These are phyloP conservation scores for Circaetus cinerascens DNA, from an alignment of 2,113 vertebrate genomes.

Conservation along the genomic window DNA sequence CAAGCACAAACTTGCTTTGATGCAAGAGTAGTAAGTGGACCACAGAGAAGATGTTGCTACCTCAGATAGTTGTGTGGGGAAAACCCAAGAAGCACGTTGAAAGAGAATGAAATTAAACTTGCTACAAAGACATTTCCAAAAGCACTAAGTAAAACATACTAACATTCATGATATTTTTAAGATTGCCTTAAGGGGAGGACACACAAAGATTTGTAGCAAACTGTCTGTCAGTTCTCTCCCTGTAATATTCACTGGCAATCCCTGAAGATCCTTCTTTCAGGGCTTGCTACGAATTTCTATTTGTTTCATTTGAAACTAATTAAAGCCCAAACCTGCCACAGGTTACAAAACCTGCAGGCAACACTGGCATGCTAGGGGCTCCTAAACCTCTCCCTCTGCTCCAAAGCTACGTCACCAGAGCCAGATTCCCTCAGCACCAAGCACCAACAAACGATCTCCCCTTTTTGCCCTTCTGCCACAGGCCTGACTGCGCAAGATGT, in stretches of 20 bases:
- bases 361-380: neutral
- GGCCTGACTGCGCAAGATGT: neutral
- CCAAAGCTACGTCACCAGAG: neutral
- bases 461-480: neutral
- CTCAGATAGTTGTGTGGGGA: neutral
- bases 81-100: neutral
- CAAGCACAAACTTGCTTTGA: neutral
- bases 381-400: neutral
- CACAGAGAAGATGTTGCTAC: neutral
- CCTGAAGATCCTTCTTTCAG: neutral
- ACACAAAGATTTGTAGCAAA: neutral
- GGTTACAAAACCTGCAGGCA: neutral
- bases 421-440: neutral
- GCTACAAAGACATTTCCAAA: neutral
- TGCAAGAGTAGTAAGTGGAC: neutral
- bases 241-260: neutral
- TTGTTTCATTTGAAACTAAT: neutral
- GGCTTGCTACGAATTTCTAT: neutral
- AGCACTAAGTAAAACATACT: neutral
- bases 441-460: neutral
- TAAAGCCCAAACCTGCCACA: neutral
- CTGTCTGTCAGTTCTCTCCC: neutral
- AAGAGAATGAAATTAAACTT: slow-evolving; percentile 15
- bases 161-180: neutral
- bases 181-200: neutral